Evolutionary conservation across 2,888 invertebrate species (phyloP).

Genomic region (Noctuana brunneofusca): DNA sequence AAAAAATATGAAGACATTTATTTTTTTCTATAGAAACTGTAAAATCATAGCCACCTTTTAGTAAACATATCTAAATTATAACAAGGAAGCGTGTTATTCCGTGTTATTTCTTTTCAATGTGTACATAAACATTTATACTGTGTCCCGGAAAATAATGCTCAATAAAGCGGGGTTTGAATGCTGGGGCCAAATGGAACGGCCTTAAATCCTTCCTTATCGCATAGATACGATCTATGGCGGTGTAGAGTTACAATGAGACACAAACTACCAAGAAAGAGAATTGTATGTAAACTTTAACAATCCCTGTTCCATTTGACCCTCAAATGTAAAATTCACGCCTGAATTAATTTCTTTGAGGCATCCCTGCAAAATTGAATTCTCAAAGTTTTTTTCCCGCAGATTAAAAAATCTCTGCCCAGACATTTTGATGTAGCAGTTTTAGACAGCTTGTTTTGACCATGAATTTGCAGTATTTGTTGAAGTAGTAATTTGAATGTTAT

Average conservation of each 20-base stretch:
- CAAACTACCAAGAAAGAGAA: slow-evolving; percentile 55
- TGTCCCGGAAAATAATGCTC: slow-evolving; percentile 49
- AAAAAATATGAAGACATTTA: no score
- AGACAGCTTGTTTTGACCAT: not conserved
- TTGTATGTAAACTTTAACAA: slow-evolving; percentile 57
- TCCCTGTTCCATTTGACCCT: slow-evolving; percentile 52
- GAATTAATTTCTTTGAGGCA: slow-evolving; percentile 59
- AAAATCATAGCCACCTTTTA: not conserved
- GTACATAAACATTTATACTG: slow-evolving; percentile 42
- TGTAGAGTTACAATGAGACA: slow-evolving; percentile 68
- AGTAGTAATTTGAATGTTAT: not conserved
- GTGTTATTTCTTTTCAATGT: slow-evolving; percentile 31
- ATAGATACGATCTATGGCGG: slow-evolving; percentile 63
- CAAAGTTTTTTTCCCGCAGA: slow-evolving; percentile 40
- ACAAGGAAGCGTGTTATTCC: slow-evolving; percentile 21
- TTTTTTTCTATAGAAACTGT: not conserved
- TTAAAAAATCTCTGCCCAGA: slow-evolving; percentile 22
- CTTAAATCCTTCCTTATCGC: slow-evolving; percentile 69
- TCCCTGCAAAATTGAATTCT: slow-evolving; percentile 46
- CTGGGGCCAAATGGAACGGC: slow-evolving; percentile 45
- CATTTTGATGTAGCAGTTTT: slow-evolving; percentile 10
- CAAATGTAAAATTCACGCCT: slow-evolving; percentile 65
- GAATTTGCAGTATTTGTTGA: not conserved
- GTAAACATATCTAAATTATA: not conserved
- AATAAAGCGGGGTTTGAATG: slow-evolving; percentile 53